Conservation (phyloP, 2,888 invertebrate species). For the Parnassius orleans region DNA sequence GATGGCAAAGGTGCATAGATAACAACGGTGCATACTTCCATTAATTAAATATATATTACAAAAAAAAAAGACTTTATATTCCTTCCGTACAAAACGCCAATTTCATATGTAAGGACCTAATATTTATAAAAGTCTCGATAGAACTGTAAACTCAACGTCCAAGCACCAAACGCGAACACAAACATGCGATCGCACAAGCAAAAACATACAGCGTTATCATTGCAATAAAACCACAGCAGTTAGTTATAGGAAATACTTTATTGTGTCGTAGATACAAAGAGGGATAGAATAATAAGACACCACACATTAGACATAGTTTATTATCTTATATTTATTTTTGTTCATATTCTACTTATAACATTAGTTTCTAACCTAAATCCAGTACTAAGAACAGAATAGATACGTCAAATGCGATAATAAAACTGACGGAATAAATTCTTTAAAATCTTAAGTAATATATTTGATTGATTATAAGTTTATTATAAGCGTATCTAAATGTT, state of each 20-base stretch:
- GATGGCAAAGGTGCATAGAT: too few relatives aligned
- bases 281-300: conserved; percentile 46
- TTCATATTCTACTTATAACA: conserved; percentile 14
- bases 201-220: conserved; percentile 50
- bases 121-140: too few relatives aligned
- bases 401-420: conserved; percentile 9
- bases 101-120: too few relatives aligned
- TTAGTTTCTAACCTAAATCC: conserved; percentile 10
- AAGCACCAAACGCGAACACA: conserved; percentile 21
- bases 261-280: conserved; percentile 37
- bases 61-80: too few relatives aligned
- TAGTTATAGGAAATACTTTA: conserved; percentile 47
- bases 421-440: too few relatives aligned
- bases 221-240: conserved; percentile 65
- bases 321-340: conserved; percentile 24
- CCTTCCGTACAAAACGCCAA: too few relatives aligned
- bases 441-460: too few relatives aligned
- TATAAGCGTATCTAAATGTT: too few relatives aligned
- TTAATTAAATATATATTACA: too few relatives aligned
- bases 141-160: not conserved
- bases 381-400: conserved; percentile 20
- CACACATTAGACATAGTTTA: conserved; percentile 33
- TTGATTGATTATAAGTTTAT: too few relatives aligned
- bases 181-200: conserved; percentile 43
- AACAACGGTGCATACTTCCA: too few relatives aligned